These are phyloP conservation scores for Sycophila sp. DNA, from an alignment of 1,140 invertebrate genomes.

Conservation along the genomic window DNA sequence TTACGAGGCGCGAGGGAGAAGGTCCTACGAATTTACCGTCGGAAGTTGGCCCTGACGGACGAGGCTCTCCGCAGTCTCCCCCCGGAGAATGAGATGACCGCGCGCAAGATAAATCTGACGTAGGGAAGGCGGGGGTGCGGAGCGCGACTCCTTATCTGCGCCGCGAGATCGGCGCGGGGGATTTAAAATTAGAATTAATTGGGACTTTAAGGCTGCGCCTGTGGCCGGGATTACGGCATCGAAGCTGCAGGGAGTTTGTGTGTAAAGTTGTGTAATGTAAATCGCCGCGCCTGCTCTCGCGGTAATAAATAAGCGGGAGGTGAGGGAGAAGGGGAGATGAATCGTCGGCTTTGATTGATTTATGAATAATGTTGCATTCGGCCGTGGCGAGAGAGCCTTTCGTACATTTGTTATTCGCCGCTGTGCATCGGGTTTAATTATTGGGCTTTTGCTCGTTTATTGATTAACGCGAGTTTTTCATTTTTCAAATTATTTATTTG, in stretches of 20 bases:
- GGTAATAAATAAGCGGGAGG: constrained; percentile 8
- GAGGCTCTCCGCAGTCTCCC: not conserved
- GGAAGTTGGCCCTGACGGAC: too few relatives aligned
- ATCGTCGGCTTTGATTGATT: constrained; percentile 30
- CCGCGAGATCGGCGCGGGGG: constrained; percentile 8
- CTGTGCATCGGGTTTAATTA: constrained; percentile 10
- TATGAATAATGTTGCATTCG: constrained; percentile 18
- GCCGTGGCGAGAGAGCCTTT: too few relatives aligned
- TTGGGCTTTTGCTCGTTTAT: not conserved
- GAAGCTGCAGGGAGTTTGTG: not conserved
- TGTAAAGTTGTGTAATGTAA: constrained; percentile 11
- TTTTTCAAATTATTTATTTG: not conserved
- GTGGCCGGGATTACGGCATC: constrained; percentile 15
- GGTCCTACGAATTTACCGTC: constrained; percentile 24
- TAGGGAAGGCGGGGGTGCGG: not conserved
- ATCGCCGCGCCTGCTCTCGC: not conserved
- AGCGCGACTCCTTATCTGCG: not conserved
- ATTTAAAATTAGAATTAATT: constrained; percentile 38
- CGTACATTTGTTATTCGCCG: constrained; percentile 3
- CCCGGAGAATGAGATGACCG: not conserved
- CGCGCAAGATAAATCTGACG: constrained; percentile 16
- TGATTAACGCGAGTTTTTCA: not conserved
- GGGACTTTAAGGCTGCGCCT: not conserved
- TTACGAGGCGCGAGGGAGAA: constrained; percentile 27
- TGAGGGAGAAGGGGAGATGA: constrained; percentile 1